A percentile compares a stretch with the other conserved stretches of the same genome.
phyloP scores from a whole-genome alignment of 2,113 vertebrate genomes.

The Oplegnathus fasciatus region DNA sequence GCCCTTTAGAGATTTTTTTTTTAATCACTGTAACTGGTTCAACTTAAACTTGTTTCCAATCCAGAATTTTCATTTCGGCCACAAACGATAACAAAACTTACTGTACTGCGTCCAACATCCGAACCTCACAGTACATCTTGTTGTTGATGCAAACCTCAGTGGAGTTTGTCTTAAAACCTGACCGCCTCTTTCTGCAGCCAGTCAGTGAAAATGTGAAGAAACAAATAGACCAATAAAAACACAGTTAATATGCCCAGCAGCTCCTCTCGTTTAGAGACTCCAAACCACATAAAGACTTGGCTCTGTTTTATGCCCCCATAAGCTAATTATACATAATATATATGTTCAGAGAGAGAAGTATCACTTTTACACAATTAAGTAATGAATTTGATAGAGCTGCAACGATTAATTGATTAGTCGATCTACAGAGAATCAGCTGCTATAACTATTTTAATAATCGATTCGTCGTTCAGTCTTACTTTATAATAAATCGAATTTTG shows the following conservation, averaged over 20 bases:
- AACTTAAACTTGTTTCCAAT: conserved; percentile 1
- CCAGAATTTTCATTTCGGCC: background rate
- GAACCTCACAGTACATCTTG: background rate
- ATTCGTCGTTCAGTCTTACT: no score
- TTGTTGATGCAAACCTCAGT: background rate
- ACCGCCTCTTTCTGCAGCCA: conserved; percentile 4
- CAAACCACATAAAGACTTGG: background rate
- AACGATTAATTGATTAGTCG: no score
- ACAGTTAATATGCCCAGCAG: background rate
- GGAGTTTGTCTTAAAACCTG: background rate
- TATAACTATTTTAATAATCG: no score
- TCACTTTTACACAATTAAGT: no score
- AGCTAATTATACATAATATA: background rate
- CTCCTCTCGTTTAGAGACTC: background rate
- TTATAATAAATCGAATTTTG: no score
- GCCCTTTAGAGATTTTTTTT: conserved; percentile 58
- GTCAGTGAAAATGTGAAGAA: conserved; percentile 18
- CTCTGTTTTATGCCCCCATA: background rate
- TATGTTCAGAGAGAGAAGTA: background rate
- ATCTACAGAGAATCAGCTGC: no score
- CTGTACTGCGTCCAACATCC: background rate
- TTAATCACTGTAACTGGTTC: conserved; percentile 17
- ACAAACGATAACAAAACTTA: background rate
- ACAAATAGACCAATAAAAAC: no score
- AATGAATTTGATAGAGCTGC: no score